Conservation (phyloP, 2,797 vertebrate species). For the Rhinogobio ventralis region DNA sequence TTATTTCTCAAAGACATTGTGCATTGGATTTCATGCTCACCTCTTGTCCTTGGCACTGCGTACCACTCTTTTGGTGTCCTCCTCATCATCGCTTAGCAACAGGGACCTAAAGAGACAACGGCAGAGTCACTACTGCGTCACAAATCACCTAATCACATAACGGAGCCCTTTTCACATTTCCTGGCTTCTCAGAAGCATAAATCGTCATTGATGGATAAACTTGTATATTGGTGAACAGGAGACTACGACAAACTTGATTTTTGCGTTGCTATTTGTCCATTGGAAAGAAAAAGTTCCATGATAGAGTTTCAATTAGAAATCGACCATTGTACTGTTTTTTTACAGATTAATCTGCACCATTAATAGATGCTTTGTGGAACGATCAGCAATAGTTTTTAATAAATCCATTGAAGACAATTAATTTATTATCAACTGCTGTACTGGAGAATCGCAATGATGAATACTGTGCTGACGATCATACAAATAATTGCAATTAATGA, state of each 20-base stretch:
- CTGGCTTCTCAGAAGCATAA: not conserved
- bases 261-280: not conserved
- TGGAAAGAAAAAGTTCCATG: not conserved
- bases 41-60: slow-evolving; percentile 94
- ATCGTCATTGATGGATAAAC: not conserved
- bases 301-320: not conserved
- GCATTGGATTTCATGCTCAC: slow-evolving; percentile 64
- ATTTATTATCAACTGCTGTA: not conserved
- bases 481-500: too few relatives aligned
- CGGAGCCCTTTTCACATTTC: not conserved
- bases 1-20: not conserved
- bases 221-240: not conserved
- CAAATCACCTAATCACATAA: not conserved
- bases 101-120: slow-evolving; percentile 74
- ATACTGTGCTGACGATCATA: not conserved
- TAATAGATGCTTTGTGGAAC: not conserved
- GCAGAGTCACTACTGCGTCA: slow-evolving; percentile 9
- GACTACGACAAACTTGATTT: not conserved
- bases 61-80: slow-evolving; percentile 92
- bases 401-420: not conserved
- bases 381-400: not conserved
- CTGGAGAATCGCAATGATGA: not conserved
- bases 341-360: not conserved
- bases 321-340: not conserved
- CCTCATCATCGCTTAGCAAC: slow-evolving; percentile 91